These are phyloP conservation scores for Drosophila pandora DNA, from an alignment of 1,140 invertebrate genomes.

Conservation along the genomic window DNA sequence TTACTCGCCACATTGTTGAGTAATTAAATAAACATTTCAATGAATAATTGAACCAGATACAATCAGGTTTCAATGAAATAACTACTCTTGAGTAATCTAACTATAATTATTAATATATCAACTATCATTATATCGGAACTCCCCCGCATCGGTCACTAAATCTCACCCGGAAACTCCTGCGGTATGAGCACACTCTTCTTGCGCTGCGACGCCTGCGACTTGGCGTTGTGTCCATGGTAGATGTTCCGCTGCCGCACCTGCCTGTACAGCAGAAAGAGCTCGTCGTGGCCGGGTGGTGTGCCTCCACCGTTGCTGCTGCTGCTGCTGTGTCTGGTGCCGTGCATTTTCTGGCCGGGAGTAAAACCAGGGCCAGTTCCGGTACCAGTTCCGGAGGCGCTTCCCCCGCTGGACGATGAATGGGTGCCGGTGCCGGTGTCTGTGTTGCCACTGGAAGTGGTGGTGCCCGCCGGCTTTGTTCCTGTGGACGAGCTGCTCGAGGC, in stretches of 20 bases:
- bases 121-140: background rate
- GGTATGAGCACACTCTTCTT: constrained; percentile 82
- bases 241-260: constrained; percentile 74
- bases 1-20: background rate
- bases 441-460: constrained; percentile 23
- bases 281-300: constrained; percentile 53
- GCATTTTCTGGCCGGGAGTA: constrained; percentile 34
- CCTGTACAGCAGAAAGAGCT: constrained; percentile 79
- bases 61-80: background rate
- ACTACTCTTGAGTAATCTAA: background rate
- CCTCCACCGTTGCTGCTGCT: constrained; percentile 31
- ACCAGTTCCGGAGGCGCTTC: constrained; percentile 42
- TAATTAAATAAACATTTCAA: background rate
- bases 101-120: too few species aligned
- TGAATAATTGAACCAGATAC: background rate
- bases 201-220: constrained; percentile 67
- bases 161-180: constrained; percentile 83
- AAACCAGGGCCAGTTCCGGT: constrained; percentile 25
- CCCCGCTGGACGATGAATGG: constrained; percentile 68
- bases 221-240: constrained; percentile 81
- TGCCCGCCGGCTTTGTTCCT: constrained; percentile 34
- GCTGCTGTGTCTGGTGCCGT: constrained; percentile 23
- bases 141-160: background rate
- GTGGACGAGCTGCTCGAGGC: constrained; percentile 70
- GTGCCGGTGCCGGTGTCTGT: constrained; percentile 39